These are phyloP conservation scores for Lobophora halterata DNA, from an alignment of 2,888 invertebrate genomes.

Conservation along the genomic window DNA sequence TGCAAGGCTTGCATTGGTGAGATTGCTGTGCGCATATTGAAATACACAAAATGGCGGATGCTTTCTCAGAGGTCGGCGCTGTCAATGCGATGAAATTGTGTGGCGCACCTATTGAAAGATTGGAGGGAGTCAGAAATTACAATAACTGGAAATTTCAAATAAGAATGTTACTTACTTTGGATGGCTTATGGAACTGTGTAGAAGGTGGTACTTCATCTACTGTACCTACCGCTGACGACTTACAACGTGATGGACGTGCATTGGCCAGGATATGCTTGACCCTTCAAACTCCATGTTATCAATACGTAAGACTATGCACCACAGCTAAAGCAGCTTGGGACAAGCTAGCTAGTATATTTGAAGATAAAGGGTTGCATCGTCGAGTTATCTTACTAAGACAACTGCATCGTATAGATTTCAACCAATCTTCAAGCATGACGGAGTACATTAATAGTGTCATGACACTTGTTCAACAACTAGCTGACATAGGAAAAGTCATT, in stretches of 20 bases:
- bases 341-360: neutral
- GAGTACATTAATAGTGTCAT: neutral
- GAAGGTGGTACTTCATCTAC: too few species aligned
- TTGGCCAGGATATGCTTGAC: neutral
- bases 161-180: neutral
- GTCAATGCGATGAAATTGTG: too few species aligned
- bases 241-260: neutral
- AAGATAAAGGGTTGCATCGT: neutral
- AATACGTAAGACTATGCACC: too few species aligned
- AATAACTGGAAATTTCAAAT: slow-evolving; percentile 3
- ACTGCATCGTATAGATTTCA: neutral
- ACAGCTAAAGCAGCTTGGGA: neutral
- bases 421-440: neutral
- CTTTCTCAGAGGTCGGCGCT: too few species aligned
- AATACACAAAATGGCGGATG: too few species aligned
- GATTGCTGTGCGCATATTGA: too few species aligned
- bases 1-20: too few species aligned
- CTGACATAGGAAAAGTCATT: neutral
- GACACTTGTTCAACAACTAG: neutral
- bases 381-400: neutral
- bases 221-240: neutral
- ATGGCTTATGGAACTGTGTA: neutral
- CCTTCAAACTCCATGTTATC: neutral
- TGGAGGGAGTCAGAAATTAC: slow-evolving; percentile 22
- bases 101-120: too few species aligned